Evolutionary conservation across 2,888 invertebrate genomes (phyloP), one percentile per base, ranked within the genome.

Genomic region (Tanaodytes sp.): DNA sequence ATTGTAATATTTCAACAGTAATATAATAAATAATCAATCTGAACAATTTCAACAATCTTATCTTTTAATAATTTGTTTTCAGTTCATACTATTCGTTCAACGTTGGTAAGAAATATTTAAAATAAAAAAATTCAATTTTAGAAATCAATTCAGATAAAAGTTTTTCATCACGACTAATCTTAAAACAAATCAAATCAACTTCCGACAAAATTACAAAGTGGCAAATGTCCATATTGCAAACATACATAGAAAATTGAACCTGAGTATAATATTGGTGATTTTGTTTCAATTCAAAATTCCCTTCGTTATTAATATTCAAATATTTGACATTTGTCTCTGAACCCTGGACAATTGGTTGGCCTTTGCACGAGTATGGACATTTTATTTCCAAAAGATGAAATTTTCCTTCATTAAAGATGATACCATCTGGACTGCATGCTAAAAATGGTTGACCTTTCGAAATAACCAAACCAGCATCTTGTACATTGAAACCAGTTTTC

Each of bases 211-310:
- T 16, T 11, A 30, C 1, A 30, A 46, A 46, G 16, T 31, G 27
- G 16, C 45, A 46, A 16, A 46, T 9, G 11, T 46, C 45, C 31
- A 30, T 18, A 30, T 31, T 31, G 12, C 30, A 30, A 46, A 46
- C 30, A 46, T 46, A 46, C 31, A 46, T 46, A 46, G 45, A 46
- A 30, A 31, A 30, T 15, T 46, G 30, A 11, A 46, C 16, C 16
- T 46, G 45, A 16, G 45, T 46, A 23, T 31, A 46, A 46, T 46
- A 31, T 46, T 46, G 2, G 16, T 46, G 15, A 30, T 46, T 46
- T 30, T n/a, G 27, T 11, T 46, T 46, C 5, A 46, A 11, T 46
- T 46, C 16, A 16, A 42, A 19, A 3, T 18, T 11, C 3, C 20
- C n/a, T 42, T 42, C 6, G 6, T 42, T 20, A 42, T 42, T 18